Percentiles rank a stretch among this genome's conserved stretches.
phyloP scores from a whole-genome alignment of 2,888 invertebrate species.

The Erebia ligea region DNA sequence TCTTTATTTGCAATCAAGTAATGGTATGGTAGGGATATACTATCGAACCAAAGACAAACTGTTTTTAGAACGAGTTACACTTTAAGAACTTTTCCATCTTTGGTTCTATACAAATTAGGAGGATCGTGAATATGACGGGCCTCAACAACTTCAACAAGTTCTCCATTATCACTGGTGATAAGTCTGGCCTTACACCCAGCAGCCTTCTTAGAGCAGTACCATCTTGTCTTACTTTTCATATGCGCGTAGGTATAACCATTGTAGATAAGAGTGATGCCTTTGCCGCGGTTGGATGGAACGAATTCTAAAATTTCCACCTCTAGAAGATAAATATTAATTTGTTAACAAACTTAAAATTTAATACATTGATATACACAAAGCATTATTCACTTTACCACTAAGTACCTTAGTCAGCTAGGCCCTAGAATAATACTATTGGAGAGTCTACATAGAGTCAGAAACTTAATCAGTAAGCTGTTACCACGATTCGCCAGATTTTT shows the following conservation, averaged over 20 bases:
- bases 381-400: no score
- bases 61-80: neutral
- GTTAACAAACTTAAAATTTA: neutral
- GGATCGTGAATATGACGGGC: conserved; percentile 47
- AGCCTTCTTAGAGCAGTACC: conserved; percentile 48
- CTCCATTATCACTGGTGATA: conserved; percentile 30
- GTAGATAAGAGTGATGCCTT: conserved; percentile 39
- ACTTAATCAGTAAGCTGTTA: no score
- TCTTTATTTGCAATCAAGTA: no score
- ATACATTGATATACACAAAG: no score
- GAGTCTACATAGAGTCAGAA: no score
- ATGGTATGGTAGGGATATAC: no score
- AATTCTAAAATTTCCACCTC: conserved; percentile 36
- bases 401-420: neutral
- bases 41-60: no score
- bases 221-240: conserved; percentile 44
- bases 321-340: neutral
- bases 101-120: conserved; percentile 43
- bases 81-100: conserved; percentile 41
- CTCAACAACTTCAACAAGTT: conserved; percentile 27
- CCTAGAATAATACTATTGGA: neutral
- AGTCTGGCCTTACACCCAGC: conserved; percentile 40
- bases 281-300: conserved; percentile 42
- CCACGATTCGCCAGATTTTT: no score
- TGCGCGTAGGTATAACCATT: conserved; percentile 43